These are phyloP conservation scores for Acanthurus tractus DNA, from an alignment of 2,797 vertebrate genomes.

Conservation along the genomic window DNA sequence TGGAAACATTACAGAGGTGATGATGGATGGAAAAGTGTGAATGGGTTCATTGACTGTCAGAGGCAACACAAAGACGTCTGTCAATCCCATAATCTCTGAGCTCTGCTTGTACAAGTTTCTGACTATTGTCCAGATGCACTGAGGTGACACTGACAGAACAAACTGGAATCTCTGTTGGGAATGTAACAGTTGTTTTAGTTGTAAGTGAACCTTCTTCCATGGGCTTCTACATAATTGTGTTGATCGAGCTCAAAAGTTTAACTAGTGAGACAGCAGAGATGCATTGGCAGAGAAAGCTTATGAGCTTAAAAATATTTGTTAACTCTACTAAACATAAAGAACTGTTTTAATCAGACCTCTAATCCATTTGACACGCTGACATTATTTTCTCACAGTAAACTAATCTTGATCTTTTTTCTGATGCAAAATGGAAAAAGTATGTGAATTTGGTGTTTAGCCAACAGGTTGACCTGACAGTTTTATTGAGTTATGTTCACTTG, in stretches of 20 bases:
- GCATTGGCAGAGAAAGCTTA: too few species aligned
- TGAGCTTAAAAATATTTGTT: not conserved
- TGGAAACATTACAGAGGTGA: slow-evolving; percentile 60
- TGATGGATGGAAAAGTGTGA: slow-evolving; percentile 62
- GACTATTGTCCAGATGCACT: not conserved
- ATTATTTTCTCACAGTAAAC: slow-evolving; percentile 5
- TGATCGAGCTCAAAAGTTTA: slow-evolving; percentile 2
- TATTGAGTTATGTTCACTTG: too few species aligned
- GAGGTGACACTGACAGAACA: not conserved
- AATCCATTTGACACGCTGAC: not conserved
- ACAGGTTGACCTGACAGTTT: too few species aligned
- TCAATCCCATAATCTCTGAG: slow-evolving; percentile 24
- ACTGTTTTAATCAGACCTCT: not conserved
- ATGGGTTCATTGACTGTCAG: slow-evolving; percentile 47
- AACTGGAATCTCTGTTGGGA: not conserved
- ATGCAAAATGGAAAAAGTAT: not conserved
- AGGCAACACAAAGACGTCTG: slow-evolving; percentile 26
- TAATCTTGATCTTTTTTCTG: not conserved
- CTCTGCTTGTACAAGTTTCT: slow-evolving; percentile 31
- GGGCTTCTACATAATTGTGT: slow-evolving; percentile 1
- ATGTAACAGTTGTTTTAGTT: not conserved
- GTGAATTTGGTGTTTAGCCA: not conserved
- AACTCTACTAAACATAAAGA: not conserved
- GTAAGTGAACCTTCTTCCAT: not conserved
- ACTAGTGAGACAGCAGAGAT: not conserved